A percentile compares a stretch with the other conserved stretches of the same genome.
These are phyloP conservation scores for Synchiropus splendidus DNA, from an alignment of 2,113 vertebrate genomes.

Conservation along the genomic window DNA sequence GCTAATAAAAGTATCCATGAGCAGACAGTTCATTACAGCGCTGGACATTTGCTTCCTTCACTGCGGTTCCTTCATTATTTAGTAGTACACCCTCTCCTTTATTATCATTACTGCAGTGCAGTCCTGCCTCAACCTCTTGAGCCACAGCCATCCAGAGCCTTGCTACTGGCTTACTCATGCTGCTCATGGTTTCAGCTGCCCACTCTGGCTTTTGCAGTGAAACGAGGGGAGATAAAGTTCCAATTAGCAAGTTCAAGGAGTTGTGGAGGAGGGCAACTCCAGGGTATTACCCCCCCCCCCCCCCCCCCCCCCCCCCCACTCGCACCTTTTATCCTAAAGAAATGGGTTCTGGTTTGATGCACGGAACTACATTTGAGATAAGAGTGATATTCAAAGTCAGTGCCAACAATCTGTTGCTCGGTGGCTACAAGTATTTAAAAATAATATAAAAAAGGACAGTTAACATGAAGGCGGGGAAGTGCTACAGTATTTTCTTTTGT, in stretches of 20 bases:
- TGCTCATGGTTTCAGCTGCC: not conserved
- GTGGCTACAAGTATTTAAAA: no score
- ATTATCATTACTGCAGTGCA: slow-evolving; percentile 41
- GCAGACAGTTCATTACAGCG: slow-evolving; percentile 5
- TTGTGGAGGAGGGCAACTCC: not conserved
- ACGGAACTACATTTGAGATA: no score
- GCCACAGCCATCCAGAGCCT: slow-evolving; percentile 11
- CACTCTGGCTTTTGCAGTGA: not conserved
- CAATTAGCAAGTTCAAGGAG: not conserved
- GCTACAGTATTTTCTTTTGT: no score
- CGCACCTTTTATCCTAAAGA: no score
- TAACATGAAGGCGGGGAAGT: no score
- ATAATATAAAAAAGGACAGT: no score
- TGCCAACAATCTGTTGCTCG: no score
- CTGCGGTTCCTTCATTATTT: slow-evolving; percentile 43
- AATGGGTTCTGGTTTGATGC: no score
- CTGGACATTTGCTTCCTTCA: not conserved
- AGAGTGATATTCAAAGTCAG: no score
- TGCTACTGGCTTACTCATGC: slow-evolving; percentile 8
- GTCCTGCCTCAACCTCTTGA: slow-evolving; percentile 28
- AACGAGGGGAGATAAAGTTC: not conserved
- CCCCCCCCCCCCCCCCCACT: no score
- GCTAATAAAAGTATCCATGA: not conserved
- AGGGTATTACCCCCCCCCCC: no score
- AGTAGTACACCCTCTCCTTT: slow-evolving; percentile 29